Evolutionary conservation across 2,888 invertebrate genomes (phyloP), one percentile per base, ranked within the genome.

Genomic region (Sphaerophoria taeniata): DNA sequence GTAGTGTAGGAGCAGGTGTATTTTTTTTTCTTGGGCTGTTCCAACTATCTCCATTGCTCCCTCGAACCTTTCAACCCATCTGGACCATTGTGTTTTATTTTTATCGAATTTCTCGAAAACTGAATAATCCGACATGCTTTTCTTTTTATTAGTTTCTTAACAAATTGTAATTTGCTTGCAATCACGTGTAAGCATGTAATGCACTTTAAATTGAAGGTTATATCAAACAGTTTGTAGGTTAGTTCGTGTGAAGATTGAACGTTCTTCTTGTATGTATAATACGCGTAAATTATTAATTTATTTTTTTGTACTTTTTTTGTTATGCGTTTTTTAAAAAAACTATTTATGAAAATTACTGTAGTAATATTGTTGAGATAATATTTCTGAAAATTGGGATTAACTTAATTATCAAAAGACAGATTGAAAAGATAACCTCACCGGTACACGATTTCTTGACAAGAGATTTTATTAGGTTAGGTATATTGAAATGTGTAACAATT

Each of bases 21-120:
- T 6, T 45, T 73, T 63, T 7, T 45, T 73, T 1, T 73, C 63
- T 14, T 63, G 43, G 14, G 14, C 4, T 3, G 45, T 73, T 63
- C 55, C 73, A n/a, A 63, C 45, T 6, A 74, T 74, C 24, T 12
- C 45, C 73, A 74, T 65, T 24, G 47, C 63, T 9, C 73, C 55
- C 47, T 65, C 73, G 55, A 65, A 74, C 5, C 60, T 1, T 51
- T 71, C 49, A 3, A 72, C 33, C 61, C 61, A 72, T 61, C 53
- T 61, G 14, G 53, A 72, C 53, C 72, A 72, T 61, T 72, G 72
- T 2, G 58, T 72, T 65, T 45, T 63, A 11, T 36, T 58, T 58
- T 58, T 58, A 16, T 58, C 39, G 39, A 39, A 58, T 58, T 58
- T 58, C 24, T 58, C 33, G 45, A 70, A 70, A 33, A 70, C 70